These are phyloP conservation scores for Mimumesa dahlbomi DNA, from an alignment of 2,888 invertebrate genomes.

Conservation along the genomic window DNA sequence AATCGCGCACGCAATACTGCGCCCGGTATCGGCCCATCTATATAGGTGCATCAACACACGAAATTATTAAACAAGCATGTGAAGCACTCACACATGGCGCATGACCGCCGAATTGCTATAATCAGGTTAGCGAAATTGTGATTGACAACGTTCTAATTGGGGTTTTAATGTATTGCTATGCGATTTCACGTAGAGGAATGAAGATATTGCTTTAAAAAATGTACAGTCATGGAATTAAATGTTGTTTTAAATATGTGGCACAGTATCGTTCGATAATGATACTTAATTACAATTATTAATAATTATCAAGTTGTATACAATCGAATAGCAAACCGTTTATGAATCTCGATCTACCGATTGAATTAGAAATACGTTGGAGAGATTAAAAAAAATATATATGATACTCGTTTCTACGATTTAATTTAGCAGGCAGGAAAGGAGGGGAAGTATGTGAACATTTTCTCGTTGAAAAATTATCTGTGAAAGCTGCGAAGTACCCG, in stretches of 20 bases:
- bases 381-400: neutral
- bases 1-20: constrained; percentile 58
- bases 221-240: no score
- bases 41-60: constrained; percentile 19
- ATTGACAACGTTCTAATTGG: neutral
- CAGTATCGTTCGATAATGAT: no score
- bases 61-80: constrained; percentile 21
- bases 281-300: no score
- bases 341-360: no score
- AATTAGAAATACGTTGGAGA: no score
- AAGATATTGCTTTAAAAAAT: no score
- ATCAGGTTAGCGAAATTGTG: constrained; percentile 12
- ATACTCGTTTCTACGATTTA: neutral
- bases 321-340: no score
- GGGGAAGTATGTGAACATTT: neutral
- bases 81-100: neutral
- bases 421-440: neutral
- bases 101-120: constrained; percentile 23
- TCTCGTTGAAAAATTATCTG: constrained; percentile 29
- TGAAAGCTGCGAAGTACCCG: constrained; percentile 61
- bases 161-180: neutral
- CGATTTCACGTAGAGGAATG: no score
- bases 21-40: constrained; percentile 23
- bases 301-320: neutral
- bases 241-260: no score